Percentiles rank a stretch among this genome's conserved stretches.
phyloP scores from a whole-genome alignment of 1,140 invertebrate genomes.

The Dinothrombium tinctorium region DNA sequence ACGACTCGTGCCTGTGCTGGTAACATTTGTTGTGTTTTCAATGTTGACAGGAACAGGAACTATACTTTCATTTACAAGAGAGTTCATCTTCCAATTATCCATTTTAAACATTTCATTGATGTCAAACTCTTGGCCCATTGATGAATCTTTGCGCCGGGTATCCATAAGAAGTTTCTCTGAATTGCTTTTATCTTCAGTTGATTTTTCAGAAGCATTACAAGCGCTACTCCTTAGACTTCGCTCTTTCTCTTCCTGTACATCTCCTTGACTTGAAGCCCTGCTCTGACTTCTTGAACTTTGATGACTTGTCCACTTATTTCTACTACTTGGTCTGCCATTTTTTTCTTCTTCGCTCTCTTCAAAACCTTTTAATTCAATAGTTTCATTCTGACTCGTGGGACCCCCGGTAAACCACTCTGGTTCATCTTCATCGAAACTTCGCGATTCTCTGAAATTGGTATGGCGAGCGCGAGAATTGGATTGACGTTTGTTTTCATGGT shows the following conservation, averaged over 20 bases:
- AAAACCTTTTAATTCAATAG: constrained; percentile 76
- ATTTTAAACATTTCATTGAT: constrained; percentile 2
- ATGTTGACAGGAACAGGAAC: not conserved
- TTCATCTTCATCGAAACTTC: constrained; percentile 20
- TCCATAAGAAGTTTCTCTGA: not conserved
- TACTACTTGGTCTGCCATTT: too few species aligned
- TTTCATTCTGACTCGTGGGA: constrained; percentile 65
- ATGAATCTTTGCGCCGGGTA: not conserved
- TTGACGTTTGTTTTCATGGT: not conserved
- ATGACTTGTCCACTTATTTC: not conserved
- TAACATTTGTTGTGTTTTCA: not conserved
- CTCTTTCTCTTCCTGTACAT: not conserved
- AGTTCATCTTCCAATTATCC: not conserved
- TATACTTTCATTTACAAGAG: not conserved
- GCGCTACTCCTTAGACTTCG: not conserved
- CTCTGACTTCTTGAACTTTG: not conserved
- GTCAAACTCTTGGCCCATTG: constrained; percentile 4
- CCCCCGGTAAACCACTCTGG: constrained; percentile 51
- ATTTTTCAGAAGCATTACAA: not conserved
- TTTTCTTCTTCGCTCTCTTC: constrained; percentile 30
- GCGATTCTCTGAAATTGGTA: not conserved
- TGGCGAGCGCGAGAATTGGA: not conserved
- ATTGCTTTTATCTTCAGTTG: not conserved
- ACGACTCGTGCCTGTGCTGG: not conserved
- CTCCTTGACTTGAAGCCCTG: not conserved